Percentiles rank a stretch among this genome's conserved stretches.
phyloP scores from a whole-genome alignment of 2,888 invertebrate genomes.

The Athalia cordata region DNA sequence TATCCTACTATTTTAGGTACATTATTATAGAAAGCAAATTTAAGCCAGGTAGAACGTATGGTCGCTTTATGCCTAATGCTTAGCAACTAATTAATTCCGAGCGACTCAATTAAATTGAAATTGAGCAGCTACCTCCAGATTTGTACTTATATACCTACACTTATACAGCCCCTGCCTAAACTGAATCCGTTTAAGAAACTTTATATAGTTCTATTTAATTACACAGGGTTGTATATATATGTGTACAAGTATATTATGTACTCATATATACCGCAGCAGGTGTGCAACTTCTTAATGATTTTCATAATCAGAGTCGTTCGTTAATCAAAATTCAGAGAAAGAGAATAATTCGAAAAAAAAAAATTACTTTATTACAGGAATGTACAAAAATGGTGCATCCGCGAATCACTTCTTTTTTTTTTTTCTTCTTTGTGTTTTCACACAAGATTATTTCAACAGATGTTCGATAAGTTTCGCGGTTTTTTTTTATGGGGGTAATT shows the following conservation, averaged over 20 bases:
- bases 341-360: not conserved
- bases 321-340: not conserved
- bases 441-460: too few relatives aligned
- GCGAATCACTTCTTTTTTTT: too few relatives aligned
- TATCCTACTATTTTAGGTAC: too few relatives aligned
- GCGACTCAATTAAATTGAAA: slow-evolving; percentile 27
- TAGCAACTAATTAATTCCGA: slow-evolving; percentile 29
- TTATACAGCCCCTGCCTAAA: not conserved
- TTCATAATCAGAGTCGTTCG: not conserved
- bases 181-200: slow-evolving; percentile 13
- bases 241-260: not conserved
- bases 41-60: slow-evolving; percentile 11
- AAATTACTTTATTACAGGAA: slow-evolving; percentile 35
- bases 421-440: too few relatives aligned
- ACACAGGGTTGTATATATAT: not conserved
- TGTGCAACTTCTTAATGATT: not conserved
- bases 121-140: slow-evolving; percentile 30
- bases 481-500: too few relatives aligned
- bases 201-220: slow-evolving; percentile 26
- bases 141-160: not conserved
- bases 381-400: slow-evolving; percentile 14
- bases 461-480: too few relatives aligned
- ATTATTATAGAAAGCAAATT: not conserved
- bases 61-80: slow-evolving; percentile 21
- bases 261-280: slow-evolving; percentile 1